Evolutionary conservation across 2,888 invertebrate genomes (phyloP).

Genomic region (Pheosia gnoma): DNA sequence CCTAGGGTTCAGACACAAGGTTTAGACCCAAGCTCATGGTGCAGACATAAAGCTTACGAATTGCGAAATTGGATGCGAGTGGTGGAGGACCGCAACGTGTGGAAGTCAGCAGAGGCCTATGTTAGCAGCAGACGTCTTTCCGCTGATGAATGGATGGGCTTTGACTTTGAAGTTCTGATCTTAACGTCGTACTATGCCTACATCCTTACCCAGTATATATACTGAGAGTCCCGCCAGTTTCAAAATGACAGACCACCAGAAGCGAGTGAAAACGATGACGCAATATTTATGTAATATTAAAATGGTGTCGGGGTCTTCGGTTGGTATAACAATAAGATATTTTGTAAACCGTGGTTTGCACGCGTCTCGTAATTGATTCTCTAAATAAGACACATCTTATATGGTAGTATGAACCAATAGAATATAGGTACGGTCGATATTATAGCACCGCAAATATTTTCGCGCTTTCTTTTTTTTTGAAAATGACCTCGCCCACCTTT

Average conservation of each 20-base stretch:
- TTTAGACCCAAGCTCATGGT: no score
- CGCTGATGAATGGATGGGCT: no score
- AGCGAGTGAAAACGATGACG: slow-evolving; percentile 8
- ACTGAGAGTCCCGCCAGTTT: slow-evolving; percentile 7
- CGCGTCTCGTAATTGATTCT: slow-evolving; percentile 37
- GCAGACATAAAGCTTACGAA: no score
- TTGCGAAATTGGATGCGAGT: no score
- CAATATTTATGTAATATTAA: slow-evolving; percentile 29
- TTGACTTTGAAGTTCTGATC: no score
- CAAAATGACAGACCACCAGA: slow-evolving; percentile 15
- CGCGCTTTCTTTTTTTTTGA: no score
- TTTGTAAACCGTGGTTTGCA: slow-evolving; percentile 43
- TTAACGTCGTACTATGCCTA: no score
- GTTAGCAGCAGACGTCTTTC: no score
- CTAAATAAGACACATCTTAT: slow-evolving; percentile 25
- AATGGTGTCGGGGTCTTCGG: slow-evolving; percentile 24
- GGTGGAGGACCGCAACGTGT: no score
- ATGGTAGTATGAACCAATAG: slow-evolving; percentile 4
- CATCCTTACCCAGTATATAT: not conserved
- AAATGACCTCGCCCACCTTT: no score
- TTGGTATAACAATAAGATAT: slow-evolving; percentile 41
- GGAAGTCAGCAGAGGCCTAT: no score
- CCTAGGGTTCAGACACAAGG: not conserved
- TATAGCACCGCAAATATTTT: no score
- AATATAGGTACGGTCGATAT: not conserved